Evolutionary conservation across 1,140 invertebrate species (phyloP).

Genomic region (Whitmania pigra): DNA sequence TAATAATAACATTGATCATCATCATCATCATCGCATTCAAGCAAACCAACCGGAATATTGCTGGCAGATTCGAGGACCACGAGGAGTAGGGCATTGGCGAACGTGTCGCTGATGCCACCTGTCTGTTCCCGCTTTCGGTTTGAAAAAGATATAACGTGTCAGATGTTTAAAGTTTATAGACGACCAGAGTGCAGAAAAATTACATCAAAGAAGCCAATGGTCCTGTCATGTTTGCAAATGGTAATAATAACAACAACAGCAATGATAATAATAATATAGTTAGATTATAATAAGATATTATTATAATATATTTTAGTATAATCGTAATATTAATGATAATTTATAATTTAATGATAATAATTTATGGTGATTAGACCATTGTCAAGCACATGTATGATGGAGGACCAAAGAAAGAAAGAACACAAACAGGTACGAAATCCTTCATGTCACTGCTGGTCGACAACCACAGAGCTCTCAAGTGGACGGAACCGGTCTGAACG

Average conservation of each 20-base stretch:
- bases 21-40: background rate
- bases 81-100: background rate
- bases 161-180: background rate
- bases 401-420: background rate
- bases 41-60: constrained; percentile 5
- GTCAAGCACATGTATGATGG: no score
- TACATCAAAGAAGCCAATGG: no score
- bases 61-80: constrained; percentile 1
- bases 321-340: no score
- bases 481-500: constrained; percentile 80
- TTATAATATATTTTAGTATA: no score
- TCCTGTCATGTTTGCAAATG: no score
- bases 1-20: background rate
- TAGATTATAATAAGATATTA: no score
- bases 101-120: background rate
- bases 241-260: no score
- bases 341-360: no score
- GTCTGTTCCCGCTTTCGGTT: background rate
- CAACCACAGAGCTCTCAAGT: constrained; percentile 74
- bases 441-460: constrained; percentile 56
- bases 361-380: no score
- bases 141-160: background rate
- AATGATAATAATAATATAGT: no score
- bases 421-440: constrained; percentile 39
- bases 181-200: no score